A percentile compares a stretch with the other conserved stretches of the same genome.
phyloP scores from a whole-genome alignment of 2,888 invertebrate species.

The Laothoe populi region DNA sequence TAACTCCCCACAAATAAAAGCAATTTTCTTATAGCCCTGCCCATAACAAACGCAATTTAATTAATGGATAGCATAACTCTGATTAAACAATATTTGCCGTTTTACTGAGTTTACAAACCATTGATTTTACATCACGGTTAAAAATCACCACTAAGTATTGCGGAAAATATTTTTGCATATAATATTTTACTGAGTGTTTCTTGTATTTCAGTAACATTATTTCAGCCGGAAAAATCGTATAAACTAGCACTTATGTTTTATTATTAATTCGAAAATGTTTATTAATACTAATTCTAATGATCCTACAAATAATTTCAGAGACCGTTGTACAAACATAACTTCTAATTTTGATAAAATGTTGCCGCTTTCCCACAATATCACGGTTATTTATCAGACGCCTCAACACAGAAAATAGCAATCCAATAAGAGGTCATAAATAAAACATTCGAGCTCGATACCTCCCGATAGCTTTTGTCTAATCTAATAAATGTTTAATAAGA shows the following conservation, averaged over 20 bases:
- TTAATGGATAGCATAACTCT: slow-evolving; percentile 73
- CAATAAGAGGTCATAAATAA: slow-evolving; percentile 79
- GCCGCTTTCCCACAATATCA: slow-evolving; percentile 43
- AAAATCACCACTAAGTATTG: slow-evolving; percentile 1
- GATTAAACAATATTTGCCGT: slow-evolving; percentile 59
- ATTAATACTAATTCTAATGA: not conserved
- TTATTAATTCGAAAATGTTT: not conserved
- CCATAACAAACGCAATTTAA: slow-evolving; percentile 69
- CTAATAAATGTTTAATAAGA: slow-evolving; percentile 84
- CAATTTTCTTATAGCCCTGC: slow-evolving; percentile 72
- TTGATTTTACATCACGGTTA: not conserved
- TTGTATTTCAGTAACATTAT: no score
- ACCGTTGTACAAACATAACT: slow-evolving; percentile 13
- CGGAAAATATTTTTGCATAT: no score
- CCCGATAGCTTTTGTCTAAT: slow-evolving; percentile 78
- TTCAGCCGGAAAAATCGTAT: no score
- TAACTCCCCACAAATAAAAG: slow-evolving; percentile 77
- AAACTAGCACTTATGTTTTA: no score
- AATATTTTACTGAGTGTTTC: no score
- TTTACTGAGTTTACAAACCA: slow-evolving; percentile 14
- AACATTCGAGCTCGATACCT: slow-evolving; percentile 70
- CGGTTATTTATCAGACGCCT: slow-evolving; percentile 46
- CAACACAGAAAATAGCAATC: slow-evolving; percentile 67
- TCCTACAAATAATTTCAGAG: not conserved
- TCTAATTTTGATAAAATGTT: slow-evolving; percentile 25